These are phyloP conservation scores for Aramus guarauna DNA, from an alignment of 2,113 vertebrate genomes.

Conservation along the genomic window DNA sequence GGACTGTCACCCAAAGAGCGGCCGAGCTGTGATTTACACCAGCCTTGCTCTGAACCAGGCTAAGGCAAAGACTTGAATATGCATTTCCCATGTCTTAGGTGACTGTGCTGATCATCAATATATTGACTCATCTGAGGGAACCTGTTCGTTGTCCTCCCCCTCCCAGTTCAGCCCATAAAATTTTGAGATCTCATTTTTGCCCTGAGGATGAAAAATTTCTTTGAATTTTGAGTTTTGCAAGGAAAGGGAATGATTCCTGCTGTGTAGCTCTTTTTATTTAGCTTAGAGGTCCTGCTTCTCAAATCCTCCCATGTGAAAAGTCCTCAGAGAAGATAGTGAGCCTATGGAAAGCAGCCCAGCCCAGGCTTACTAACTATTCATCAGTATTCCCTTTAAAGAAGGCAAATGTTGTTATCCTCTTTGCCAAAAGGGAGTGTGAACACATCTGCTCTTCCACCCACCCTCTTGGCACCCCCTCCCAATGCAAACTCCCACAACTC, in stretches of 20 bases:
- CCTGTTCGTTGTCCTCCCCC: background rate
- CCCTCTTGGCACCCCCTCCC: conserved; percentile 32
- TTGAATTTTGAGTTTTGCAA: background rate
- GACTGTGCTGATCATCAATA: background rate
- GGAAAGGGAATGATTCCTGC: background rate
- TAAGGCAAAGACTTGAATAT: background rate
- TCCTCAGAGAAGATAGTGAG: background rate
- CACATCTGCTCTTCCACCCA: conserved; percentile 60
- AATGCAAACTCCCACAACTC: background rate
- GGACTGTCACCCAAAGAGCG: too few relatives aligned
- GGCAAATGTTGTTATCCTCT: conserved; percentile 48
- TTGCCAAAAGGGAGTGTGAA: conserved; percentile 56
- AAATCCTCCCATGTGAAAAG: background rate
- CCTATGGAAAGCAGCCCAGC: background rate
- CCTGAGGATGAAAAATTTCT: background rate
- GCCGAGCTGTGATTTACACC: background rate
- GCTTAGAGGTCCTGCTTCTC: conserved; percentile 1
- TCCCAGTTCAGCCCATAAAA: background rate
- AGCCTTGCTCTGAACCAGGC: background rate
- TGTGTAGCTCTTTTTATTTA: background rate
- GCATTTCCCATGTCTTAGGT: background rate
- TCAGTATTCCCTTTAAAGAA: conserved; percentile 46
- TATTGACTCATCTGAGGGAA: background rate
- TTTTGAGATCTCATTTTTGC: background rate
- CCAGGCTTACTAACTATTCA: conserved; percentile 23